Percentiles rank a stretch among this genome's conserved stretches.
These are phyloP conservation scores for Peromyscus aztecus DNA, from an alignment of 2,797 vertebrate genomes.

Conservation along the genomic window DNA sequence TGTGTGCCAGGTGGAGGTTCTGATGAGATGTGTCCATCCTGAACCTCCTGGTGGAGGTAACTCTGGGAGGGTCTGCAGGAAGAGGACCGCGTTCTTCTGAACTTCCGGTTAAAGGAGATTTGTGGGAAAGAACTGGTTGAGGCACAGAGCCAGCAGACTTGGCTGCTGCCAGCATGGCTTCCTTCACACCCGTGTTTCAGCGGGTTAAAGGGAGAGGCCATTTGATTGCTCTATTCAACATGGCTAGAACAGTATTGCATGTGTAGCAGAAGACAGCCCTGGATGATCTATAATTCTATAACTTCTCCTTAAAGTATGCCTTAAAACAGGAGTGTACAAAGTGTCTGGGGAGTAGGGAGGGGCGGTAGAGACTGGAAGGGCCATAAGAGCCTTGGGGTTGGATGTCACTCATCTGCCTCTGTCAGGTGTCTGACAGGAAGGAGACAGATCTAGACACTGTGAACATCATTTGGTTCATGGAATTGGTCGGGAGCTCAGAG, in stretches of 20 bases:
- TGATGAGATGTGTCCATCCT: fast-evolving
- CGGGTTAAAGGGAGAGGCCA: background rate
- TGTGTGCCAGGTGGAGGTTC: background rate
- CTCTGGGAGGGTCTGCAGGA: background rate
- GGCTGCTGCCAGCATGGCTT: fast-evolving
- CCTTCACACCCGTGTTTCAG: fast-evolving
- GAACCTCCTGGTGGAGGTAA: background rate
- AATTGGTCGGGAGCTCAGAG: too few relatives aligned
- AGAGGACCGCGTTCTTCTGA: background rate
- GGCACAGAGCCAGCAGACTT: background rate
- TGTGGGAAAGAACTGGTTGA: background rate
- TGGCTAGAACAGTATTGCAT: fast-evolving
- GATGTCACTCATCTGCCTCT: fast-evolving
- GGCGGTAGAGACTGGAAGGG: background rate
- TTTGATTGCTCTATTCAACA: background rate
- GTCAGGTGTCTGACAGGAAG: background rate
- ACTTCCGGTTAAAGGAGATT: background rate
- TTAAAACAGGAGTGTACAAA: fast-evolving
- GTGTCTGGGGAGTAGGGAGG: fast-evolving
- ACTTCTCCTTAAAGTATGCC: background rate
- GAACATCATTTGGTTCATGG: fast-evolving
- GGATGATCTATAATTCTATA: background rate
- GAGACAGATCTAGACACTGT: background rate
- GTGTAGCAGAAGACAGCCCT: fast-evolving
- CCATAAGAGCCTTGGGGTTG: background rate